These are phyloP conservation scores for Leptinotarsa haldemani DNA, from an alignment of 2,888 invertebrate species.

Conservation along the genomic window DNA sequence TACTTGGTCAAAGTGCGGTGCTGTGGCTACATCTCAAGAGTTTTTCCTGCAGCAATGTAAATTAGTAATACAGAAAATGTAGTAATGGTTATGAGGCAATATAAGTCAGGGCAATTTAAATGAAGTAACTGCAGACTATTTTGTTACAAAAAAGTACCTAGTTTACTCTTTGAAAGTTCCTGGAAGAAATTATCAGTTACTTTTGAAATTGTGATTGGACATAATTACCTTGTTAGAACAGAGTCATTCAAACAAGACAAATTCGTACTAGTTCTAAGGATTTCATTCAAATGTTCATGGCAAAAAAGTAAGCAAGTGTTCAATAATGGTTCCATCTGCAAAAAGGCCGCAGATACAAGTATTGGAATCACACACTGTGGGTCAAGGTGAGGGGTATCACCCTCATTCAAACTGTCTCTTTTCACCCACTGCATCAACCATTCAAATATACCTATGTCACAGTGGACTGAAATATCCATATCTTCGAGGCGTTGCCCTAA, in stretches of 20 bases:
- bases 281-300: slow-evolving; percentile 87
- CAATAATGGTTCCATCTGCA: slow-evolving; percentile 92
- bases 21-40: too few relatives aligned
- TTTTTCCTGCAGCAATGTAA: too few relatives aligned
- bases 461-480: slow-evolving; percentile 94
- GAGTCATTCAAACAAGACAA: slow-evolving; percentile 89
- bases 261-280: slow-evolving; percentile 87
- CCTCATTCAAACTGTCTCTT: slow-evolving; percentile 74
- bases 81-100: too few relatives aligned
- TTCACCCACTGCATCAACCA: slow-evolving; percentile 98
- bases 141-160: too few relatives aligned
- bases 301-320: slow-evolving; percentile 89
- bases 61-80: too few relatives aligned
- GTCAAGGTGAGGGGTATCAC: slow-evolving; percentile 79
- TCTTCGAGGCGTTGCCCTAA: slow-evolving; percentile 59
- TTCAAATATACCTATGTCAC: slow-evolving; percentile 95
- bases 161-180: too few relatives aligned
- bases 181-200: neutral
- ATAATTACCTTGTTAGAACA: slow-evolving; percentile 70
- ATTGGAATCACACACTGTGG: slow-evolving; percentile 90
- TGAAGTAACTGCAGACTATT: too few relatives aligned
- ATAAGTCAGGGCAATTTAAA: too few relatives aligned
- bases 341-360: slow-evolving; percentile 92
- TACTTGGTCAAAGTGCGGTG: too few relatives aligned
- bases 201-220: neutral